Conservation (phyloP, 1,140 invertebrate genomes). For the Mesaphorura yosii region DNA sequence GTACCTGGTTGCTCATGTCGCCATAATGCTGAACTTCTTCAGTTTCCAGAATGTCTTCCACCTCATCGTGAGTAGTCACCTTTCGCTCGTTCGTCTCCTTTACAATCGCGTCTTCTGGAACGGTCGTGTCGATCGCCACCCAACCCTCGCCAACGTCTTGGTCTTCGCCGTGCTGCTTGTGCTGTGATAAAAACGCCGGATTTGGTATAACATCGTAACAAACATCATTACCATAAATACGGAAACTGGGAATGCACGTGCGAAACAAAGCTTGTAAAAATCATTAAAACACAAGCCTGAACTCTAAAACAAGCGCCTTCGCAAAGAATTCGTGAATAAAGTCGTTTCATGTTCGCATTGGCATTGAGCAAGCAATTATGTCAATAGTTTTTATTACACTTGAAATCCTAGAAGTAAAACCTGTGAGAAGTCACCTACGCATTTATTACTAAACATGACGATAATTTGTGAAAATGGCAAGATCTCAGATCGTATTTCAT, state of each 20-base stretch:
- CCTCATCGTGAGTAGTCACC: slow-evolving; percentile 66
- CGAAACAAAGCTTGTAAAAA: background rate
- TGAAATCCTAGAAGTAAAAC: too few relatives aligned
- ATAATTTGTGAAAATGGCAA: too few relatives aligned
- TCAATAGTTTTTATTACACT: too few relatives aligned
- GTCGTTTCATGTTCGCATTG: too few relatives aligned
- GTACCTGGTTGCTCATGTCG: slow-evolving; percentile 70
- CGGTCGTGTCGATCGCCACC: slow-evolving; percentile 37
- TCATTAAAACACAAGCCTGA: background rate
- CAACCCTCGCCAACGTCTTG: slow-evolving; percentile 46
- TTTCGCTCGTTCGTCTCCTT: slow-evolving; percentile 65
- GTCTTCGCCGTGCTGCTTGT: slow-evolving; percentile 41
- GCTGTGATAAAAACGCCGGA: slow-evolving; percentile 22
- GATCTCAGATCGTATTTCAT: too few relatives aligned
- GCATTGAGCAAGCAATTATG: too few relatives aligned
- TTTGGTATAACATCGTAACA: too few relatives aligned
- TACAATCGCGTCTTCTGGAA: slow-evolving; percentile 51
- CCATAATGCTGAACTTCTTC: slow-evolving; percentile 69
- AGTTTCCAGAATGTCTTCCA: slow-evolving; percentile 63
- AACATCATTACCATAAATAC: too few relatives aligned
- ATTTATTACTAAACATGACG: too few relatives aligned
- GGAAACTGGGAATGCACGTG: background rate
- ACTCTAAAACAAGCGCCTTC: too few relatives aligned
- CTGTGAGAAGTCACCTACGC: too few relatives aligned
- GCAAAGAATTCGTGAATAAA: too few relatives aligned